Percentiles rank a stretch among this genome's conserved stretches.
These are phyloP conservation scores for Platerodrilus igneus DNA, from an alignment of 2,888 invertebrate species.

Conservation along the genomic window DNA sequence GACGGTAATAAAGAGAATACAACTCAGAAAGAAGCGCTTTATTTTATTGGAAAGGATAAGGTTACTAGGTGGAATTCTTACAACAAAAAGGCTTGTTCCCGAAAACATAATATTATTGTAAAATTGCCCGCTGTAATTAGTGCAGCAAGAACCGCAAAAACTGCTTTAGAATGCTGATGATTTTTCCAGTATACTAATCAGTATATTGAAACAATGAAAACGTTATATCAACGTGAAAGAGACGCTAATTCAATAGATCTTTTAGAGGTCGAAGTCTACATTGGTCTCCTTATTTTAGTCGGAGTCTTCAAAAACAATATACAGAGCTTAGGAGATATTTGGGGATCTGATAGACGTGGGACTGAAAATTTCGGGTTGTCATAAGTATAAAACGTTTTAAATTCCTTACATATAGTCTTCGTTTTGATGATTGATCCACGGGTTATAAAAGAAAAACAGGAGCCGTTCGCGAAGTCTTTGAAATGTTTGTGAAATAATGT, in stretches of 20 bases:
- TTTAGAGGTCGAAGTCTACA: constrained; percentile 27
- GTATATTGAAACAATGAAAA: constrained; percentile 22
- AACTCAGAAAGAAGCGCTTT: constrained; percentile 2
- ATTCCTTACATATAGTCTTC: too few relatives aligned
- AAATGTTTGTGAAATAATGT: too few relatives aligned
- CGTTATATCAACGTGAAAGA: constrained; percentile 20
- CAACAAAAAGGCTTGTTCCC: constrained; percentile 1
- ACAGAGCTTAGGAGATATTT: constrained; percentile 29
- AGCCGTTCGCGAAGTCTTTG: constrained; percentile 31
- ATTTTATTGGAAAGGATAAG: too few relatives aligned
- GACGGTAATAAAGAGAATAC: constrained; percentile 1
- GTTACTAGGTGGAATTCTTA: too few relatives aligned
- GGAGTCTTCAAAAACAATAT: constrained; percentile 27
- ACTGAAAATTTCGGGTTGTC: constrained; percentile 29
- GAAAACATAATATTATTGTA: background rate
- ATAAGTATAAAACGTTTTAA: constrained; percentile 32
- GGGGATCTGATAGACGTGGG: constrained; percentile 28
- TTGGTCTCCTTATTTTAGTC: constrained; percentile 25
- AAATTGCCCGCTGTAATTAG: constrained; percentile 4
- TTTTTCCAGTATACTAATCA: constrained; percentile 19
- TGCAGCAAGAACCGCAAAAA: constrained; percentile 3
- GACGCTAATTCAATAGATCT: too few relatives aligned
- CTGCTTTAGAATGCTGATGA: background rate
- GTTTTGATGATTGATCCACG: constrained; percentile 27
- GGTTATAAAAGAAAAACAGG: constrained; percentile 23